Evolutionary conservation across 2,888 invertebrate genomes (phyloP).

Genomic region (Smittia sp.): DNA sequence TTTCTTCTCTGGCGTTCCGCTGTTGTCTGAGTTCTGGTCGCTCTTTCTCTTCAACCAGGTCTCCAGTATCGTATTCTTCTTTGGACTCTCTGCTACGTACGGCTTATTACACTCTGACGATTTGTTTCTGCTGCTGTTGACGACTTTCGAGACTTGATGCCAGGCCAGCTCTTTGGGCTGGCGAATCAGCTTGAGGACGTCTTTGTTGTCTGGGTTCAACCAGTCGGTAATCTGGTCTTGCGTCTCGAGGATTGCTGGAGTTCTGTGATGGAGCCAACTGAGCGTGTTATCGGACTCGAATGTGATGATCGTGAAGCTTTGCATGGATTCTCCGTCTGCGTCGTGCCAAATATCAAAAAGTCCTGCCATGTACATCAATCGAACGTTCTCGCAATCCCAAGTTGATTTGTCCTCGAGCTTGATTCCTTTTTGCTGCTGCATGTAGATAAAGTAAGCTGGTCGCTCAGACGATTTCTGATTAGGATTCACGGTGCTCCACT

Average conservation of each 20-base stretch:
- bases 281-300: slow-evolving; percentile 67
- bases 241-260: slow-evolving; percentile 73
- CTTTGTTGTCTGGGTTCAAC: slow-evolving; percentile 51
- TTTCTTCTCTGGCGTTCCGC: too few species aligned
- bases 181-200: slow-evolving; percentile 54
- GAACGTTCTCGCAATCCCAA: slow-evolving; percentile 58
- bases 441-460: slow-evolving; percentile 72
- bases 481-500: slow-evolving; percentile 70
- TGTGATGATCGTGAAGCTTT: slow-evolving; percentile 74
- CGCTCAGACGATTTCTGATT: slow-evolving; percentile 61
- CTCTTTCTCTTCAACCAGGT: not conserved
- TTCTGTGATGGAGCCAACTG: slow-evolving; percentile 73
- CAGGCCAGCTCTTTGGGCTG: slow-evolving; percentile 59
- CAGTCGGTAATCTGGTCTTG: slow-evolving; percentile 65
- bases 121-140: slow-evolving; percentile 72
- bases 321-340: slow-evolving; percentile 58
- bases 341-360: slow-evolving; percentile 69
- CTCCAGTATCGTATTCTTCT: not conserved
- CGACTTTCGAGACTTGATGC: slow-evolving; percentile 68
- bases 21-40: not conserved
- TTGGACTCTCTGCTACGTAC: slow-evolving; percentile 20
- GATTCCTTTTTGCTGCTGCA: slow-evolving; percentile 57
- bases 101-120: slow-evolving; percentile 59
- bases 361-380: slow-evolving; percentile 72
- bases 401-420: slow-evolving; percentile 59